Conservation (phyloP, 2,797 vertebrate species). For the Urocyon cinereoargenteus region DNA sequence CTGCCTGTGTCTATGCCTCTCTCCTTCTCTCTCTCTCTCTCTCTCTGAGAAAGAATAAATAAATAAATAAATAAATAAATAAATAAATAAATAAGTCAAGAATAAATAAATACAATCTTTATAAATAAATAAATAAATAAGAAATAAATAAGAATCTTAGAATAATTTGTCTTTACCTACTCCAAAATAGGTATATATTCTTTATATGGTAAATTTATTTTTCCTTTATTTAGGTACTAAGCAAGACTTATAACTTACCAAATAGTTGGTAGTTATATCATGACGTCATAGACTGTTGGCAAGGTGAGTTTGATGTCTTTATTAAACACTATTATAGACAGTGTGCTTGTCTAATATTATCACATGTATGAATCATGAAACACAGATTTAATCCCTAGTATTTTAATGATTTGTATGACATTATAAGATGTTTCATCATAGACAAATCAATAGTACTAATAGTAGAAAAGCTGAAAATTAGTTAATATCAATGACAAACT, state of each 20-base stretch:
- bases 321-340: background rate
- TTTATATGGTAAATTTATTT: background rate
- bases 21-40: too few relatives aligned
- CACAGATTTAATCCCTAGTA: background rate
- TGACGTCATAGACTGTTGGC: rapidly evolving
- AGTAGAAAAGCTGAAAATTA: background rate
- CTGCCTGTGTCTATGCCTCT: too few relatives aligned
- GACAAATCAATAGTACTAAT: background rate
- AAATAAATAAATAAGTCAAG: too few relatives aligned
- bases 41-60: too few relatives aligned
- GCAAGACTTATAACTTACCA: background rate
- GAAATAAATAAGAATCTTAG: background rate
- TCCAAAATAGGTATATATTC: background rate
- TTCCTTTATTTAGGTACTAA: background rate
- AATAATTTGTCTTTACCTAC: background rate
- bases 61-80: too few relatives aligned
- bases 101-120: too few relatives aligned
- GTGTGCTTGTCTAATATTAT: background rate
- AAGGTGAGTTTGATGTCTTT: background rate
- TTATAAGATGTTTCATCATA: background rate
- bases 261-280: background rate
- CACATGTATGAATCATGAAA: background rate
- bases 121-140: too few relatives aligned
- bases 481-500: background rate
- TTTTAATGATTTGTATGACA: background rate